Base-by-base conservation (phyloP, 1,140 invertebrate genomes). In the Thrips palmi region DNA sequence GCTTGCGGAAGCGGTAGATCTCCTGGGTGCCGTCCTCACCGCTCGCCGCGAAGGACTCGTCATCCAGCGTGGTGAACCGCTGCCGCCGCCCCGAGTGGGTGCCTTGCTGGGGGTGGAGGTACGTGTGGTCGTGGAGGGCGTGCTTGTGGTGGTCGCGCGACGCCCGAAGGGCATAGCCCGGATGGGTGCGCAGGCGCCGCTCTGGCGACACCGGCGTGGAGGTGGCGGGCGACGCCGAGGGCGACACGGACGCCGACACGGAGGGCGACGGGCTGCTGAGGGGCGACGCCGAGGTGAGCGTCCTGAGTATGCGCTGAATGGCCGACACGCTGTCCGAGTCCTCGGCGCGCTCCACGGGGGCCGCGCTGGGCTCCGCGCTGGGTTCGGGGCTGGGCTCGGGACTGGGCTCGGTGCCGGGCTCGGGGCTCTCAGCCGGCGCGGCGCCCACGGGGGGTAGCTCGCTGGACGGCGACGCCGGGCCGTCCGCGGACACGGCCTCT, bases 251-350 rank as follows among this genome's bases (percentile, higher is more conserved):
- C 33, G 33, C 14, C 24, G 8, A 35, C 21, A 6, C 4, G 10
- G 8, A 17, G 7, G 10, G 24, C 28, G 36, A 6, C 4, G 12
- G 4, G 14, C 4, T 24, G 5, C 23, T 21, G 12, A 17, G 15
- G 11, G 8, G 8, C 11, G 15, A 11, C 19, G 4, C 27, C n/a
- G 8, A 36, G 21, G 5, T 23, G n/a, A 22, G 14, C 20, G 7
- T 31, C 14, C 8, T 37, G 33, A 36, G 19, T 12, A 29, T 41
- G 25, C 7, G 23, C 27, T 19, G 28, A 20, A 17, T 41, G 17
- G 31, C 21, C 32, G 12, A 19, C 34, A 19, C 28, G 18, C 23
- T 23, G 23, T 38, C 31, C 4, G 24, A 21, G 19, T 40, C 28
- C 25, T 43, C 36, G 4, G 19, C 23, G 6, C 10, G 12, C 1